Percentiles rank a stretch among this genome's conserved stretches.
These are phyloP conservation scores for Gnathonemus longibarbis DNA, from an alignment of 2,113 vertebrate species.

Conservation along the genomic window DNA sequence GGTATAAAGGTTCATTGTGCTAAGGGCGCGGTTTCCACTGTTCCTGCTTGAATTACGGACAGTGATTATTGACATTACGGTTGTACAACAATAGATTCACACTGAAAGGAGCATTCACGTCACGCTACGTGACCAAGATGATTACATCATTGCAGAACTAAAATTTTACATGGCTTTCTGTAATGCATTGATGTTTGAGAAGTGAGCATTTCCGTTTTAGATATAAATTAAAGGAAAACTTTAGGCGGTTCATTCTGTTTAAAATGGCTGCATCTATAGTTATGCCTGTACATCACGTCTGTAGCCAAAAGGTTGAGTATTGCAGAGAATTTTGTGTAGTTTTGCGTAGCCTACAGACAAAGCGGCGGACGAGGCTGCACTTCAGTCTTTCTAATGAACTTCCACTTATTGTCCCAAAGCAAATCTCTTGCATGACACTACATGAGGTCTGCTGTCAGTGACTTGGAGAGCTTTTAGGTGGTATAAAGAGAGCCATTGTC, in stretches of 20 bases:
- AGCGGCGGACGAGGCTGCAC: background rate
- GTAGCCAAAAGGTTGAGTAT: background rate
- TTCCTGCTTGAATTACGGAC: background rate
- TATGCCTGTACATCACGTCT: background rate
- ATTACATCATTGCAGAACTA: background rate
- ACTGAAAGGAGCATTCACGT: background rate
- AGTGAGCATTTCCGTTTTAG: background rate
- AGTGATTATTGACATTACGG: background rate
- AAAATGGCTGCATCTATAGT: background rate
- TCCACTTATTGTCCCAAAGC: background rate
- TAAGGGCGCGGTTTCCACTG: background rate
- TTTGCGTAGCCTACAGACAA: background rate
- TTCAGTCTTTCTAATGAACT: background rate
- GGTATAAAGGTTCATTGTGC: background rate
- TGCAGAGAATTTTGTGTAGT: background rate
- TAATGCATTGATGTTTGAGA: background rate
- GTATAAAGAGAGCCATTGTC: constrained; percentile 10
- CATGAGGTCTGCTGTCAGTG: background rate
- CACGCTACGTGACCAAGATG: background rate
- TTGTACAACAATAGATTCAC: background rate
- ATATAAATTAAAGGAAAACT: background rate
- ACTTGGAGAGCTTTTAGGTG: background rate
- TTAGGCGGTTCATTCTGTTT: background rate
- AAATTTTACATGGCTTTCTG: background rate
- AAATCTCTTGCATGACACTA: background rate